Evolutionary conservation across 2,797 vertebrate genomes (phyloP), one percentile per base, ranked within the genome.

Genomic region (Vipera ursinii): DNA sequence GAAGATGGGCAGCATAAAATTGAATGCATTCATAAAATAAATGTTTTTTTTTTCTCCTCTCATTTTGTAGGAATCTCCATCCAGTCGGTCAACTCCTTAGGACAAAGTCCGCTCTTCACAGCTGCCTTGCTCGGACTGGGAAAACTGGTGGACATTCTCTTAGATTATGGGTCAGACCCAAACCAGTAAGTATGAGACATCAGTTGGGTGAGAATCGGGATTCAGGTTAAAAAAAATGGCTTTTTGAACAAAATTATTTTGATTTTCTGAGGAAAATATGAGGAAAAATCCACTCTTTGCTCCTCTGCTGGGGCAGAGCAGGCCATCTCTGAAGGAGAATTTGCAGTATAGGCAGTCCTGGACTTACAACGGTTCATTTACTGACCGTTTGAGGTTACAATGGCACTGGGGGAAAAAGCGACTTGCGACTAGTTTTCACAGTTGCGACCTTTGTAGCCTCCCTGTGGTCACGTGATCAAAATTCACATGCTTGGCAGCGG

Each of bases 61-160:
- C 1, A 0, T 38, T 91, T 93, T 93, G 5, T 91, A 98, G 98
- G 98, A 88, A 24, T 97, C 93, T 96, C 95, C 90, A 96, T 97
- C 4, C 98, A 99, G 96, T 96, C 97, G 8, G 91, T 97, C 14
- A 99, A 99, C 93, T 97, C 98, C 55, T 88, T 97, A 92, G 98
- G 98, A 7, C 98, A 99, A 73, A 98, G 98, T 0, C 89, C 98
- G 0, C 97, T 99, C 14, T 99, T 98, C 95, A 97, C 95, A 26
- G 98, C 98, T 0, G 97, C 98, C 0, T 96, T 99, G 87, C 95
- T 98, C 44, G 98, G 98, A 26, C 97, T 98, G 63, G 91, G 91
- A 7, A 98, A 97, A 87, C 91, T 98, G 15, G 98, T 98, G 12
- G 97, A 98, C 90, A 92, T 98, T 87, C 97, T 99, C 48, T 96